These are phyloP conservation scores for Propithecus deckenii DNA, from an alignment of 2,797 vertebrate species.

Conservation along the genomic window DNA sequence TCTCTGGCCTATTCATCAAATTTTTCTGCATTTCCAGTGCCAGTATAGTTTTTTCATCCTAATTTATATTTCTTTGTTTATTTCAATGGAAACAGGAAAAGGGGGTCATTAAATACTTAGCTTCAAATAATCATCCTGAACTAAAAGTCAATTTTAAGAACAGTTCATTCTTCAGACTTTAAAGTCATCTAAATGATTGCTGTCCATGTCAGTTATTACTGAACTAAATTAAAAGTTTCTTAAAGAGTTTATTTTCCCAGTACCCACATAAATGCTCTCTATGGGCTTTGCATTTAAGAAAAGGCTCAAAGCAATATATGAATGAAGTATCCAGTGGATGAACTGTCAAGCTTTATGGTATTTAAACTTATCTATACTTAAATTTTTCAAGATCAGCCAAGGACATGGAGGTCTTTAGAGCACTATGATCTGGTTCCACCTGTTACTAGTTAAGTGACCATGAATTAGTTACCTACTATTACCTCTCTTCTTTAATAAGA, in stretches of 20 bases:
- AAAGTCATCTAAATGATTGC: not conserved
- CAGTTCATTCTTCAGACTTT: not conserved
- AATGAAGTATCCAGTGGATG: not conserved
- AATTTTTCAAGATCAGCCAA: not conserved
- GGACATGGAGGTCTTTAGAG: not conserved
- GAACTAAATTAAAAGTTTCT: not conserved
- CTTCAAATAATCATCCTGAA: constrained; percentile 13
- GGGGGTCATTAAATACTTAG: not conserved
- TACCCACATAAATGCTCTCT: not conserved
- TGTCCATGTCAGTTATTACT: not conserved
- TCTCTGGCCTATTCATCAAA: not conserved
- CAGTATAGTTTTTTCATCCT: not conserved
- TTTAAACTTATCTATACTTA: not conserved
- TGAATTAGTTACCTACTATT: not conserved
- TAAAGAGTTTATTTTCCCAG: not conserved
- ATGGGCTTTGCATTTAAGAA: not conserved
- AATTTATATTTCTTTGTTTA: constrained; percentile 11
- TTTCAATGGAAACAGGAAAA: not conserved
- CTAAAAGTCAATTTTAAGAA: not conserved
- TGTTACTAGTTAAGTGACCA: not conserved
- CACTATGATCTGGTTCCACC: not conserved
- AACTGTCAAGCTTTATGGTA: not conserved
- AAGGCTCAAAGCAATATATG: not conserved
- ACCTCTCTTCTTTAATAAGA: constrained; percentile 29
- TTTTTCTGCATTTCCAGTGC: not conserved